Percentiles rank a stretch among this genome's conserved stretches.
These are phyloP conservation scores for Salticus scenicus DNA, from an alignment of 2,888 invertebrate species.

Conservation along the genomic window DNA sequence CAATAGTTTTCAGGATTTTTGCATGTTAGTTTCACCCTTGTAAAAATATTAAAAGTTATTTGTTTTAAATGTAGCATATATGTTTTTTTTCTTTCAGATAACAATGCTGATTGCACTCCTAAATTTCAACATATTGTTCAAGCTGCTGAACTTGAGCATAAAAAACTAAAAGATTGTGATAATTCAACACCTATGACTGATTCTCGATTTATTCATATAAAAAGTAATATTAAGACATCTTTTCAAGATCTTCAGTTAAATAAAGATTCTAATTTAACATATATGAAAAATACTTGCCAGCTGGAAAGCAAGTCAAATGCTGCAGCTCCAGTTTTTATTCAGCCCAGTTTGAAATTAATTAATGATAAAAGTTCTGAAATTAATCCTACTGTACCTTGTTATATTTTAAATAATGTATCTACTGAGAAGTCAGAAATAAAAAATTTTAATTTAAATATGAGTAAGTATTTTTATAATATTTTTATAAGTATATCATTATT, in stretches of 20 bases:
- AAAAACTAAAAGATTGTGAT: slow-evolving; percentile 61
- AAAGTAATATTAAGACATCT: neutral
- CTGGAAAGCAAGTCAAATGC: neutral
- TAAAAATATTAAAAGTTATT: too few species aligned
- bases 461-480: neutral
- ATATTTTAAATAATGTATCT: slow-evolving; percentile 26
- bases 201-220: neutral
- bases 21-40: too few species aligned
- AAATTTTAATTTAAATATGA: neutral
- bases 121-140: too few species aligned
- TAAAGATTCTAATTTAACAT: neutral
- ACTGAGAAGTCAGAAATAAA: slow-evolving; percentile 4
- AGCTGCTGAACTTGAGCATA: slow-evolving; percentile 75
- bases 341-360: slow-evolving; percentile 11
- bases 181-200: slow-evolving; percentile 49
- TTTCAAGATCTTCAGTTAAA: slow-evolving; percentile 17
- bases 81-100: too few species aligned
- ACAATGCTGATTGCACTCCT: too few species aligned
- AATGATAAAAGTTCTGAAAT: slow-evolving; percentile 26
- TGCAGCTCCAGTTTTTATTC: neutral
- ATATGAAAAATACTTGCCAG: neutral
- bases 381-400: slow-evolving; percentile 23
- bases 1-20: too few species aligned
- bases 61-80: too few species aligned
- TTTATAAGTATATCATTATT: neutral